Evolutionary conservation across 2,888 invertebrate genomes (phyloP), one percentile per base, ranked within the genome.

Genomic region (Archips crataeganus): DNA sequence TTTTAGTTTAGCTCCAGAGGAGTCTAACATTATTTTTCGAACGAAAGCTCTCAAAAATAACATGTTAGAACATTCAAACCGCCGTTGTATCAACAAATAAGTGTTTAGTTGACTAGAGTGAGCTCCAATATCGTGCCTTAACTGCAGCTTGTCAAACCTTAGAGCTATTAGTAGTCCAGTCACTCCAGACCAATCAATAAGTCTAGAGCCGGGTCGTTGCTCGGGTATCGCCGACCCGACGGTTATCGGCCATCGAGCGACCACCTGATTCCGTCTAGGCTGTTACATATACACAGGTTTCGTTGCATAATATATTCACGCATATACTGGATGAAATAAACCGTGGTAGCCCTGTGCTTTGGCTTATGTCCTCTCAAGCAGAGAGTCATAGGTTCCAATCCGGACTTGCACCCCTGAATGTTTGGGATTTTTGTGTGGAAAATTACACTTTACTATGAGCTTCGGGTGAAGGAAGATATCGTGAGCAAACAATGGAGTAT

Each of bases 201-300:
- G 78, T 79, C 78, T 70, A 75, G 83, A 84, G 78, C 82, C 84
- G 87, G 90, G 85, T 90, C 90, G 87, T 85, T 88, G 87, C 87
- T 87, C 90, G 80, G 79, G 82, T 80, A 81, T 81, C 80, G 75
- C 51, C 84, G 85, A 86, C 85, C 84, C 79, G 77, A 78, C 85
- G 84, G 86, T 87, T 89, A 90, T 90, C 90, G 84, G 85, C 84
- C 81, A 84, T 84, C 84, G 81, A 75, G 70, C 79, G 81, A 85
- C 82, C 83, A 85, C 82, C 83, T 85, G 85, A 80, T 77, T 75
- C 71, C 70, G 71, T 68, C 65, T 72, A 72, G 36, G 34, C 11
- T 60, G 4, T 3, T 36, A 9, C 39, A 39, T 39, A 6, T 13
- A 23, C 23, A 11, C 45, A 51, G 54, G 59, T 34, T 60, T 36